Base-by-base conservation (phyloP, 2,888 invertebrate genomes). In the Zygothrica quintamaculata region DNA sequence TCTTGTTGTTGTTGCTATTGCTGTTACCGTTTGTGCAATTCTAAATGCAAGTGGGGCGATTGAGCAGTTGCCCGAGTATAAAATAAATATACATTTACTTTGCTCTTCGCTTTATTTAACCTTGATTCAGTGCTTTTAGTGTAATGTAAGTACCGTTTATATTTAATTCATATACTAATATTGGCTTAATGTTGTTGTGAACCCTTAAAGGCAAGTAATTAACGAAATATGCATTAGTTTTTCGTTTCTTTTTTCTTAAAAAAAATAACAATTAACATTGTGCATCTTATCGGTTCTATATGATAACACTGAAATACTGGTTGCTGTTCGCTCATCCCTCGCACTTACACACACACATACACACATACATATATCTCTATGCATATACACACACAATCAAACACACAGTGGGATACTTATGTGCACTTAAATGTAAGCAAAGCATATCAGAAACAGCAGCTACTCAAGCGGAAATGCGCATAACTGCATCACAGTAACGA, bases 381-480 rank as follows among this genome's bases (percentile, higher is more conserved):
- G 22, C 25, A 18, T 25, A 31, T 43, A 53, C 44, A 44, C 8
- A 44, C 58, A 36, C 34, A 9, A 34, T 36, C 36, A 47, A 12
- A 26, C n/a, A 44, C 16, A 25, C 43, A 43, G n/a, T n/a, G n/a
- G n/a, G 15, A 52, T 31, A 25, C 57, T 48, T 59, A 46, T 69
- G 50, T 65, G 78, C 64, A 64, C 68, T 76, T 72, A 64, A 62
- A 66, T 76, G 84, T 79, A 82, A 76, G 80, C 84, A 77, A 79
- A 65, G 76, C 77, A 77, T 77, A 77, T 62, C 80, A 70, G 74
- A 50, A 51, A 64, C 74, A 22, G 74, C 62, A 78, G 60, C 70
- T 65, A 77, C 74, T 80, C 78, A 81, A 52, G 75, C 78, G 76
- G 73, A 80, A 84, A 77, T 80, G 82, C 69, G 73, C 84, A 84